Evolutionary conservation across 2,113 vertebrate species (phyloP).

Genomic region (Pao palembangensis): DNA sequence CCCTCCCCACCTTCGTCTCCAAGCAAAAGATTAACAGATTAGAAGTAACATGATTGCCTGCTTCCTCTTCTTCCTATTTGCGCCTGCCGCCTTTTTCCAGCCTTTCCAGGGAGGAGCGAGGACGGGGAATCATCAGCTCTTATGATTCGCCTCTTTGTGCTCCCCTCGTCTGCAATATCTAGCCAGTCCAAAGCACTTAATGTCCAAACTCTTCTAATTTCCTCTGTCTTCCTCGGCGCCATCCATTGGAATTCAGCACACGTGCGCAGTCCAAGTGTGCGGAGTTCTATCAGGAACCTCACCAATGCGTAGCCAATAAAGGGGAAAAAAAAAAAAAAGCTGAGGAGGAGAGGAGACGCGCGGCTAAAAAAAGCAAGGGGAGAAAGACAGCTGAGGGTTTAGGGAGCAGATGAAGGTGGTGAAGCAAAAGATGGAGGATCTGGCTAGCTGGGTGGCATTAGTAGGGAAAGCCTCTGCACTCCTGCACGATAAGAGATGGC

Average conservation of each 20-base stretch:
- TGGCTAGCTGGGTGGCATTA: constrained; percentile 66
- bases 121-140: constrained; percentile 10
- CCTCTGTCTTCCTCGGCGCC: constrained; percentile 30
- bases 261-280: constrained; percentile 46
- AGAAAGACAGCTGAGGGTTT: constrained; percentile 8
- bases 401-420: constrained; percentile 21
- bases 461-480: constrained; percentile 68
- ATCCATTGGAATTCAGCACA: constrained; percentile 59
- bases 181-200: constrained; percentile 44
- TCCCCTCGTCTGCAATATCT: constrained; percentile 30
- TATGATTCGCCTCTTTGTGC: constrained; percentile 41
- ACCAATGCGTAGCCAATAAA: constrained; percentile 68
- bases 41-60: constrained; percentile 54
- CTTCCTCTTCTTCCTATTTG: constrained; percentile 35
- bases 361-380: constrained; percentile 1
- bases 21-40: constrained; percentile 61
- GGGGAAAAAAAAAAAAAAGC: constrained; percentile 17
- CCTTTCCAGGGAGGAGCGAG: constrained; percentile 12
- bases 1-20: constrained; percentile 23
- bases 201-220: constrained; percentile 47
- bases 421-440: constrained; percentile 54
- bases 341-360: constrained; percentile 24
- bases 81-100: constrained; percentile 12
- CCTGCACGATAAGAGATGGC: constrained; percentile 69
- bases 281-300: constrained; percentile 61